Base-by-base conservation (phyloP, 2,797 vertebrate genomes). In the Notolabrus celidotus region DNA sequence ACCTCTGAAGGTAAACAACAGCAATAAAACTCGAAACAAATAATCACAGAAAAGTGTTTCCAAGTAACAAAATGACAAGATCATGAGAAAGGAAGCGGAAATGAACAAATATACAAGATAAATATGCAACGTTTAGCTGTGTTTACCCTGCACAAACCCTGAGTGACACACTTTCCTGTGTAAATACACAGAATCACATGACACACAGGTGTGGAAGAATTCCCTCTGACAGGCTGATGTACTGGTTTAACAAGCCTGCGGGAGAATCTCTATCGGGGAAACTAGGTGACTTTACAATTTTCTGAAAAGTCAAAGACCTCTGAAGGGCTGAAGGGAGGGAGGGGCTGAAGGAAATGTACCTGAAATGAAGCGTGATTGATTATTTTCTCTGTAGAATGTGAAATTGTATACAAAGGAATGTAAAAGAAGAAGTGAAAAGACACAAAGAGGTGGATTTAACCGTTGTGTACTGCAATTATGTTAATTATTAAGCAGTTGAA, bases 1-100 rank as follows among this genome's bases (percentile, higher is more conserved):
- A 94, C 92, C 0, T 99, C 95, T 31, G 97, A 98, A 96, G 98
- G 98, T 97, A 90, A 81, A 23, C 1, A 25, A 53, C 10, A 25
- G 25, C 23, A 42, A 16, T 25, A n/a, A n/a, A n/a, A n/a, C n/a
- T n/a, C n/a, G 7, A 23, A 7, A 7, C 29, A 31, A 47, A 6
- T n/a, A n/a, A n/a, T n/a, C n/a, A 25, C 8, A 19, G 23, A 33
- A 31, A 11, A 33, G 31, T 1, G 6, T 3, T 5, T 23, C 7
- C 29, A 31, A 27, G 27, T 27, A 27, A 47, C 10, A 7, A 20
- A 4, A 2, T 41, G 6, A 41, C 7, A 41, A 41, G 17, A 41
- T 7, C 16, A 42, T 42, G 16, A 2, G n/a, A 8, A n/a, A n/a
- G 16, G 42, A 42, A 17, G n/a, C 7, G 7, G 1, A 20, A 19